Evolutionary conservation across 1,140 invertebrate species (phyloP), one percentile per base, ranked within the genome.

Genomic region (Aphaenogaster rudis): DNA sequence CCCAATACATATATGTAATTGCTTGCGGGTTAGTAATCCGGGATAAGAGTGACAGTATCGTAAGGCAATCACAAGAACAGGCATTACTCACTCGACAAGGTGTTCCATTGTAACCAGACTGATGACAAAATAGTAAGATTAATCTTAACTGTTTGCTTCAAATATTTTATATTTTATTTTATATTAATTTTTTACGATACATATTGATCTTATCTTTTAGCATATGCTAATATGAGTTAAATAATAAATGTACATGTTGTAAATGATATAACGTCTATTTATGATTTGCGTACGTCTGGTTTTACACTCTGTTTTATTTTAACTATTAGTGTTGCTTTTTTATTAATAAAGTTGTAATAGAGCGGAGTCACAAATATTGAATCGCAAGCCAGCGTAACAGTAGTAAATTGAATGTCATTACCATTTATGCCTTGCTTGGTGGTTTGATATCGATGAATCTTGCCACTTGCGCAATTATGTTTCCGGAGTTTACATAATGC

Each of bases 391-490:
- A 33, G 9, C 50, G 36, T 28, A 59, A 61, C 67, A 13, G 28
- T 74, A 74, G 52, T 33, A n/a, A 21, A 6, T 66, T 36, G 71
- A 86, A 86, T 79, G 82, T 86, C 72, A 86, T 86, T 86, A 78
- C 48, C 82, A 86, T 86, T 79, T 36, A 28, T 61, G 6, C 15
- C 48, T 67, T 39, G 42, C 9, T 39, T 36, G 48, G 2, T 13
- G 36, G 3, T 57, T 50, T 54, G 82, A 84, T 66, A 67, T 84
- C 67, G 86, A 87, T 84, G 67, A 76, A 76, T 87, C 86, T 87
- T 50, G 28, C 45, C 11, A 66, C 39, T 74, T 54, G 36, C 48
- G 50, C 42, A 84, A 81, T 71, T 33, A 52, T 50, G 28, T 85
- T 74, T 87, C 80, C 80, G 69, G 69, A 72, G 67, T 84, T 84